phyloP scores from a whole-genome alignment of 2,888 invertebrate genomes.

The Melieria crassipennis region DNA sequence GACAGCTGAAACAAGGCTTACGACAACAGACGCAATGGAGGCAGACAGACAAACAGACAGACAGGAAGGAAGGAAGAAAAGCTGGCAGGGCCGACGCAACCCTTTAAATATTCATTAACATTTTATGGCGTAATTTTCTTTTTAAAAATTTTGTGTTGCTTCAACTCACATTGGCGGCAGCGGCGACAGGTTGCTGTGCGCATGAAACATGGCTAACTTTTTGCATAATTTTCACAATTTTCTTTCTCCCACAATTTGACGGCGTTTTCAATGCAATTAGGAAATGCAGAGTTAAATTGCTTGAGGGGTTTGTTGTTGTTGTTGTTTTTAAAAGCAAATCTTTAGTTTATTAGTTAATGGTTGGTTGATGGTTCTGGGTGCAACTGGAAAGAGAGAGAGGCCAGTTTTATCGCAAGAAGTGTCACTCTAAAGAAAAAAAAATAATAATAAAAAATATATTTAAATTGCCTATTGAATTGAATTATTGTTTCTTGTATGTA shows the following conservation, averaged over 20 bases:
- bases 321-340: too few relatives aligned
- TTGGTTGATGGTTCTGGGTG: too few relatives aligned
- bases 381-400: too few relatives aligned
- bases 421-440: background rate
- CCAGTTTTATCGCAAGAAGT: too few relatives aligned
- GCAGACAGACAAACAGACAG: background rate
- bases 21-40: background rate
- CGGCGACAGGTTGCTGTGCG: too few relatives aligned
- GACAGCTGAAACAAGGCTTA: background rate
- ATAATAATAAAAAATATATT: background rate
- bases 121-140: background rate
- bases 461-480: background rate
- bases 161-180: background rate
- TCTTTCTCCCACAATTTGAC: too few relatives aligned
- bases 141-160: background rate
- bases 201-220: background rate
- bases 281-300: too few relatives aligned
- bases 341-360: too few relatives aligned
- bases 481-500: too few relatives aligned
- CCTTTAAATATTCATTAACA: constrained; percentile 3
- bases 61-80: background rate
- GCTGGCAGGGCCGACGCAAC: background rate
- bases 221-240: background rate
- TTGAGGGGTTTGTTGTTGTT: too few relatives aligned
- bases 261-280: too few relatives aligned